These are phyloP conservation scores for Mallateleia sp. DNA, from an alignment of 2,888 invertebrate species.

Conservation along the genomic window DNA sequence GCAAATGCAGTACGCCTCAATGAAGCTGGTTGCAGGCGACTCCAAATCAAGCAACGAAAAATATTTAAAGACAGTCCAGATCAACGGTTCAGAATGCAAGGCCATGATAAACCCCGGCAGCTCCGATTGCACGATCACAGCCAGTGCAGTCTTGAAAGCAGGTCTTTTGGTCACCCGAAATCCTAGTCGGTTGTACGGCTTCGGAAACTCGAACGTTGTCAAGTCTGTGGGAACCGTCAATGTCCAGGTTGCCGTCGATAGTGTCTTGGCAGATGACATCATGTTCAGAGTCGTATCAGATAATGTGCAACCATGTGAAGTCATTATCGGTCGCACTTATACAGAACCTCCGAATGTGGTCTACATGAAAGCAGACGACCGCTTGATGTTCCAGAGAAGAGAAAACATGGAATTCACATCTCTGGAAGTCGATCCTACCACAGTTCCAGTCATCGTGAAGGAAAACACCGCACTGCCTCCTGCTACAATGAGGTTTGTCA, in stretches of 20 bases:
- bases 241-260: no score
- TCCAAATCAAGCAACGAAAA: neutral
- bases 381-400: neutral
- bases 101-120: constrained; percentile 74
- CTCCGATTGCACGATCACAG: constrained; percentile 69
- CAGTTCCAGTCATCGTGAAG: neutral
- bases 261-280: no score
- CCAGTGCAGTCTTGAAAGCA: constrained; percentile 38
- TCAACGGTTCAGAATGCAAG: neutral
- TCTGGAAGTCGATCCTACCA: neutral
- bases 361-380: constrained; percentile 2
- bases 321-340: neutral
- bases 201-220: no score
- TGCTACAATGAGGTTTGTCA: constrained; percentile 16
- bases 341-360: neutral
- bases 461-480: neutral
- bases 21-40: neutral
- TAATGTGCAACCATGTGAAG: neutral
- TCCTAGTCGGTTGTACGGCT: no score
- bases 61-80: constrained; percentile 2
- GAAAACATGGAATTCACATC: neutral
- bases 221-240: no score
- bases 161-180: neutral
- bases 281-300: neutral
- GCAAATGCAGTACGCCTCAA: neutral